phyloP scores from a whole-genome alignment of 2,113 vertebrate genomes.

The Pandion haliaetus region DNA sequence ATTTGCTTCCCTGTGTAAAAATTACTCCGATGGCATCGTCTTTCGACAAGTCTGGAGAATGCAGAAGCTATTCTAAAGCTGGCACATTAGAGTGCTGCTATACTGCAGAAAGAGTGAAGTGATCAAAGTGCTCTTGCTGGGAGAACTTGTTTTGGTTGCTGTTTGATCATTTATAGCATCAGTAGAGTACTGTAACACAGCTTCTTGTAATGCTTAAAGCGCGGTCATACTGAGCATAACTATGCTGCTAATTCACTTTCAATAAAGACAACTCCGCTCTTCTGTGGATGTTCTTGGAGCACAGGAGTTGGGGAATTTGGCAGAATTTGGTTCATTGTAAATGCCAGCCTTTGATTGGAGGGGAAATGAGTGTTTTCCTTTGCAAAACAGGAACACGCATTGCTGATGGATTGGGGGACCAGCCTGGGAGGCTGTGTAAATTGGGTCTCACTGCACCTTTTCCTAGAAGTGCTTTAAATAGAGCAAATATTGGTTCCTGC shows the following conservation, averaged over 20 bases:
- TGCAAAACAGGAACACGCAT: neutral
- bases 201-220: neutral
- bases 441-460: neutral
- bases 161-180: neutral
- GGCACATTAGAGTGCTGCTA: neutral
- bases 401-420: too few relatives aligned
- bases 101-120: neutral
- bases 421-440: neutral
- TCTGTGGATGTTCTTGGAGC: neutral
- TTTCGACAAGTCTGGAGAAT: neutral
- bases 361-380: slow-evolving; percentile 43
- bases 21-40: neutral
- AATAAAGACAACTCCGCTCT: neutral
- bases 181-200: neutral
- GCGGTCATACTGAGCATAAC: neutral
- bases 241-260: neutral
- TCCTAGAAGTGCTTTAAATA: neutral
- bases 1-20: neutral
- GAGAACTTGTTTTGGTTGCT: neutral
- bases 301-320: neutral
- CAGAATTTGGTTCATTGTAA: slow-evolving; percentile 29
- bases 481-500: neutral
- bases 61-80: neutral
- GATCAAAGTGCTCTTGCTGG: neutral
- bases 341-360: slow-evolving; percentile 1